Evolutionary conservation across 2,113 vertebrate species (phyloP), one percentile per base, ranked within the genome.

Genomic region (Centropus unirufus): DNA sequence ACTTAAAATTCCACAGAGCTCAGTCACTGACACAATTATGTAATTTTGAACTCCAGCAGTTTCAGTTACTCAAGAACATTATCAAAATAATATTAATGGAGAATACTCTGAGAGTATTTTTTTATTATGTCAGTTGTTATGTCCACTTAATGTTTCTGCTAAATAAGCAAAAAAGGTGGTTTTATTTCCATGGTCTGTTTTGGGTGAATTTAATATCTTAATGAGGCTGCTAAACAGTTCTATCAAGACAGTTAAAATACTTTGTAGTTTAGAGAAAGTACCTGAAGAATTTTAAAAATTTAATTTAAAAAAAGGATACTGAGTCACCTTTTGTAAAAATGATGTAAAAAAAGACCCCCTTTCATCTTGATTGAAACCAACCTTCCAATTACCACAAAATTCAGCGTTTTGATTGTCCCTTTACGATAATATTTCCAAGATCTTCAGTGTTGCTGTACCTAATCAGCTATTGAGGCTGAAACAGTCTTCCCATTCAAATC

Each of bases 61-160:
- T 96, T 73, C 58, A 84, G 24, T 75, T 6, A 54, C 79, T 76
- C 9, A 23, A 49, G 27, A 79, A 4, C 5, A 22, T 91, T 69
- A 76, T 55, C 63, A 83, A 95, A 76, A 80, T 59, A 86, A 85
- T 55, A 68, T 23, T 93, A 92, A 87, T 34, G 16, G 8, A 66
- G 27, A 66, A 69, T 73, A 66, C 5, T 80, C 15, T 46, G 27
- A 78, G 40, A 72, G 10, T 4, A 68, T 87, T 81, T 83, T 89
- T 63, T 61, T 36, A 34, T 68, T 2, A 58, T 79, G 42, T 40
- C 20, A 68, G 13, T 81, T 63, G 36, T 52, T 85, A 70, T 32
- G 2, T 34, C 78, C 11, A 36, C 78, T 63, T 52, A 91, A 47
- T 61, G 0, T 22, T 91, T 92, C 59, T 84, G 20, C 2, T 47